phyloP scores from a whole-genome alignment of 2,797 vertebrate species.

The Neosalanx taihuensis region DNA sequence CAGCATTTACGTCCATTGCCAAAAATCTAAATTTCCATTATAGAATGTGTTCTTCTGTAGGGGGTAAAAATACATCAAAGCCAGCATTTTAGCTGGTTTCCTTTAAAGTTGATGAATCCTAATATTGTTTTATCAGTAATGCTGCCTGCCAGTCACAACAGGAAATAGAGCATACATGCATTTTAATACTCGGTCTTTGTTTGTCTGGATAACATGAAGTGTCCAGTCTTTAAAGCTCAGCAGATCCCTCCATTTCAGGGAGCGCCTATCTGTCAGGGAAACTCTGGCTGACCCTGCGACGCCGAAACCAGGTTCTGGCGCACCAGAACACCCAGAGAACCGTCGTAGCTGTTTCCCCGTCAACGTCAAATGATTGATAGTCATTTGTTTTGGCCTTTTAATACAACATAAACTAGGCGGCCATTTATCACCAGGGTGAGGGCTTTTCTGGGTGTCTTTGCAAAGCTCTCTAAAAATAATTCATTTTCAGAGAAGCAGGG shows the following conservation, averaged over 20 bases:
- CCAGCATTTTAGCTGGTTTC: background rate
- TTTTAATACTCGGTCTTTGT: background rate
- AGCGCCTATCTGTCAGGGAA: constrained; percentile 42
- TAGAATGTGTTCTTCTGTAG: background rate
- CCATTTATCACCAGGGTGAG: constrained; percentile 72
- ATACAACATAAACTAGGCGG: constrained; percentile 73
- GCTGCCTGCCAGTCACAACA: background rate
- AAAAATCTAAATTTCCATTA: background rate
- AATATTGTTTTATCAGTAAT: background rate
- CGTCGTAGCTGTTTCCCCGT: constrained; percentile 59
- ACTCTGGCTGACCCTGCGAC: constrained; percentile 41
- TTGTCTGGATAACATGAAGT: background rate
- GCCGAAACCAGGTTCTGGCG: constrained; percentile 25
- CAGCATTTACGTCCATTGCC: background rate
- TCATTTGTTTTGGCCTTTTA: constrained; percentile 80
- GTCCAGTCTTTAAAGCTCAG: background rate
- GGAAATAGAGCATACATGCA: no score
- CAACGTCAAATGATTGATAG: constrained; percentile 74
- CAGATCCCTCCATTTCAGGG: constrained; percentile 13
- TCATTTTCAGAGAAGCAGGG: constrained; percentile 68
- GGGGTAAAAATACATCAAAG: background rate
- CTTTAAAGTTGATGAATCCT: background rate
- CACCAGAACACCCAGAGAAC: constrained; percentile 40
- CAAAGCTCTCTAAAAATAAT: constrained; percentile 71
- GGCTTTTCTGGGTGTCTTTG: constrained; percentile 65